A percentile compares a stretch with the other conserved stretches of the same genome.
phyloP scores from a whole-genome alignment of 2,113 vertebrate species.

The Chaetura pelagica region DNA sequence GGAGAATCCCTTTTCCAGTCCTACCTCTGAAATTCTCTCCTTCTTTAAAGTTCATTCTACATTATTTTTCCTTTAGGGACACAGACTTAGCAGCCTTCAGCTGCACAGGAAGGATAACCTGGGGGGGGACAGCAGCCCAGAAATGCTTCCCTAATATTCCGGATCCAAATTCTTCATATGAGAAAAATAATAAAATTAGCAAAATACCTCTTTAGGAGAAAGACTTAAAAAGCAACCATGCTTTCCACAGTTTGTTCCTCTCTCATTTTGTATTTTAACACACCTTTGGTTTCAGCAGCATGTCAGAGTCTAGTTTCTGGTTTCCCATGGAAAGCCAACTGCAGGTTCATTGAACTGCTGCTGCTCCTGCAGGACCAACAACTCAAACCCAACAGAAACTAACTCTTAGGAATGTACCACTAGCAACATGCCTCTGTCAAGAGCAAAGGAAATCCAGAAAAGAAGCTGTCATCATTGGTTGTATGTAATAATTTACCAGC shows the following conservation, averaged over 20 bases:
- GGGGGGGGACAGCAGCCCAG: not conserved
- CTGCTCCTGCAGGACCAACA: not conserved
- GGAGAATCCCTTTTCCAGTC: not conserved
- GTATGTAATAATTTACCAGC: not conserved
- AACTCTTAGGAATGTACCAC: not conserved
- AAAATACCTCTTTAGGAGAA: not conserved
- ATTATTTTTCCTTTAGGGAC: not conserved
- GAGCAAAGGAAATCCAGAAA: not conserved
- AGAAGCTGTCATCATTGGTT: not conserved
- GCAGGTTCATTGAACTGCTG: fast-evolving
- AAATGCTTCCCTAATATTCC: not conserved
- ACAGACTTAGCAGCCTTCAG: not conserved
- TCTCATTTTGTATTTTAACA: not conserved
- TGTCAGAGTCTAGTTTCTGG: not conserved
- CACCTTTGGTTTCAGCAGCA: fast-evolving
- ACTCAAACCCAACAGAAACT: not conserved
- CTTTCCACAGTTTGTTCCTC: not conserved
- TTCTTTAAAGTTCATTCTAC: not conserved
- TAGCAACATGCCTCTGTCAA: not conserved
- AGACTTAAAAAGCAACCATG: not conserved
- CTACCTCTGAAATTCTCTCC: not conserved
- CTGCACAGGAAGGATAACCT: not conserved
- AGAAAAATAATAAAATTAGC: not conserved
- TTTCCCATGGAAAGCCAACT: not conserved
- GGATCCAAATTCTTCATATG: not conserved